A percentile compares a stretch with the other conserved stretches of the same genome.
phyloP scores from a whole-genome alignment of 2,797 vertebrate species.

The Odontamblyopus rebecca region DNA sequence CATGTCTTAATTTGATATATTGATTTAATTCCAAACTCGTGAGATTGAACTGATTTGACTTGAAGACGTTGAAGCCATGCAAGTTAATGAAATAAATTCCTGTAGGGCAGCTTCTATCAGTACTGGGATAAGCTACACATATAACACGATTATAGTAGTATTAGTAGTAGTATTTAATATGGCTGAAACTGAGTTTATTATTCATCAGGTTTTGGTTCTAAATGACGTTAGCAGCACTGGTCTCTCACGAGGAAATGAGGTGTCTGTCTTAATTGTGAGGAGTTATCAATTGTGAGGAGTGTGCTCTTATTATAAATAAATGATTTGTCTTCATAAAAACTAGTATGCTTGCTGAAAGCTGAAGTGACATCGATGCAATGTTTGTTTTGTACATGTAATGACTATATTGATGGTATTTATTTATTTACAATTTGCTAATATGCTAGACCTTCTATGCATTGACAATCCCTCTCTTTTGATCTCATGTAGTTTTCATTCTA shows the following conservation, averaged over 20 bases:
- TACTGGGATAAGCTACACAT: slow-evolving; percentile 7
- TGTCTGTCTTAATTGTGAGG: background rate
- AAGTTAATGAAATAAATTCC: slow-evolving; percentile 61
- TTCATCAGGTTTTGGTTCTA: slow-evolving; percentile 4
- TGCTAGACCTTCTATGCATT: background rate
- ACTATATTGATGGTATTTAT: background rate
- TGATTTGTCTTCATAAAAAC: background rate
- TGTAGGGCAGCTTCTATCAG: slow-evolving; percentile 24
- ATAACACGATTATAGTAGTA: slow-evolving; percentile 3
- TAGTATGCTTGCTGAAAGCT: background rate
- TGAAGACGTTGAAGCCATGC: slow-evolving; percentile 39
- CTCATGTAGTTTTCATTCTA: background rate
- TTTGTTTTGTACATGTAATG: background rate
- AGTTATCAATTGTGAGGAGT: background rate
- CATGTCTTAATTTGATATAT: slow-evolving; percentile 39
- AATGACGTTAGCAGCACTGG: background rate
- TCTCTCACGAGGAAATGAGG: background rate
- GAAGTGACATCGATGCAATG: background rate
- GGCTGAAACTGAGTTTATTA: background rate
- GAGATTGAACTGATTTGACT: slow-evolving; percentile 38
- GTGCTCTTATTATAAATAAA: background rate
- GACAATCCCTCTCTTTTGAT: background rate
- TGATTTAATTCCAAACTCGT: slow-evolving; percentile 45
- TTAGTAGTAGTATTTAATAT: background rate
- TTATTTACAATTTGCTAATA: background rate